Base-by-base conservation (phyloP, 2,797 vertebrate species). In the Salmo trutta region DNA sequence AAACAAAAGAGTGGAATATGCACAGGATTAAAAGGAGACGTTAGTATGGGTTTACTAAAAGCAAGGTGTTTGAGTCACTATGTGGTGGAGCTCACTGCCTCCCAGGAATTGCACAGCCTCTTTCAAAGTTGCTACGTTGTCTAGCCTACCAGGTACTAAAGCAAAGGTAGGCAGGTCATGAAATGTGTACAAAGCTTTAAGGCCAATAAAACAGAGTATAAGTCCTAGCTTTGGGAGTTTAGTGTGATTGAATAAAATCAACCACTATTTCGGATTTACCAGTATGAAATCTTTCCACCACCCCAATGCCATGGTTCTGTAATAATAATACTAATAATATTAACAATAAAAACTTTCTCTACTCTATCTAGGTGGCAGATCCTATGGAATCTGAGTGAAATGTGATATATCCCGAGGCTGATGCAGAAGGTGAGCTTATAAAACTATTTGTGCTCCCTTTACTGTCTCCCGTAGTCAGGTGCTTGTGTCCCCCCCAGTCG, bases 401-500 rank as follows among this genome's bases (percentile, higher is more conserved):
- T 0, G 95, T 95, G 83, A 94, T 91, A 64, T 96, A 96, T 68
- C 96, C 96, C 0, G 94, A 96, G 27, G 96, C 96, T 0, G 93
- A 90, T 27, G 87, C 93, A 0, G 95, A 96, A 2, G 95, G 94
- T 7, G 94, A 95, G 89, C 95, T 96, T 91, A 96, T 85, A 93
- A 97, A 97, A 94, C 96, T 96, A 91, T 96, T 96, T 84, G 93
- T 94, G 93, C 95, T 96, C 87, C 92, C 93, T 87, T 95, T 95
- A 75, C 90, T 91, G 71, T 94, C 94, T 0, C 80, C 91, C 71
- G 88, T 93, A 73, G 79, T 92, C 52, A 89, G 87, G 29, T 92
- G 91, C 72, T 92, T 94, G 0, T 92, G 92, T n/a, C 90, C 92
- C n/a, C 83, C 92, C 93, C 94, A 94, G 14, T 88, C 83, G 33